phyloP scores from a whole-genome alignment of 2,888 invertebrate genomes.

The Brassicogethes aeneus region DNA sequence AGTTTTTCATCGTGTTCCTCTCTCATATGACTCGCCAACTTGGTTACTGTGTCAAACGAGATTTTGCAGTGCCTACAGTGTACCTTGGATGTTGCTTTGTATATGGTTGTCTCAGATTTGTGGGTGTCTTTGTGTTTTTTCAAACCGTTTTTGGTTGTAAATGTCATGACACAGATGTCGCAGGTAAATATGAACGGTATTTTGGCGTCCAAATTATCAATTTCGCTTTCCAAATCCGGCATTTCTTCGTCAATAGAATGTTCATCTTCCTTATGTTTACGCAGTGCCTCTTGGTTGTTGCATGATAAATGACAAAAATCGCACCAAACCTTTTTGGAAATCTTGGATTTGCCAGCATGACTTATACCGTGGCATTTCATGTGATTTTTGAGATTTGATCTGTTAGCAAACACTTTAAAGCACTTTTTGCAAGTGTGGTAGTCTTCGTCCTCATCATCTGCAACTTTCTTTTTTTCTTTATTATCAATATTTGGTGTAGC shows the following conservation, averaged over 20 bases:
- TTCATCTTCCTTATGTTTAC: slow-evolving; percentile 48
- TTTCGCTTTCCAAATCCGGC: slow-evolving; percentile 16
- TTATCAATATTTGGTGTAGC: slow-evolving; percentile 5
- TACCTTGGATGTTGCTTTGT: slow-evolving; percentile 13
- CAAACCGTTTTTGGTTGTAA: slow-evolving; percentile 36
- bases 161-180: slow-evolving; percentile 38
- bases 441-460: slow-evolving; percentile 25
- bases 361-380: slow-evolving; percentile 42
- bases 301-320: slow-evolving; percentile 56
- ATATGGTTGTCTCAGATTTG: slow-evolving; percentile 5
- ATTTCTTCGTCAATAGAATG: slow-evolving; percentile 21
- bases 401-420: slow-evolving; percentile 42
- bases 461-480: slow-evolving; percentile 8
- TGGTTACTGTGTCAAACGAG: slow-evolving; percentile 23
- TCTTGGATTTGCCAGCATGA: slow-evolving; percentile 23
- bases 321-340: slow-evolving; percentile 44
- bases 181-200: slow-evolving; percentile 33
- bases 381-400: slow-evolving; percentile 39
- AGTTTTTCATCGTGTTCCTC: slow-evolving; percentile 26
- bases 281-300: slow-evolving; percentile 45
- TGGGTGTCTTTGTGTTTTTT: slow-evolving; percentile 37
- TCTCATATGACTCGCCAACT: slow-evolving; percentile 32
- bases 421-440: slow-evolving; percentile 43
- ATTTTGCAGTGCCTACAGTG: slow-evolving; percentile 36
- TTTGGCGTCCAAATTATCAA: slow-evolving; percentile 16